Conservation (phyloP, 2,113 vertebrate species). For the Sprattus sprattus region DNA sequence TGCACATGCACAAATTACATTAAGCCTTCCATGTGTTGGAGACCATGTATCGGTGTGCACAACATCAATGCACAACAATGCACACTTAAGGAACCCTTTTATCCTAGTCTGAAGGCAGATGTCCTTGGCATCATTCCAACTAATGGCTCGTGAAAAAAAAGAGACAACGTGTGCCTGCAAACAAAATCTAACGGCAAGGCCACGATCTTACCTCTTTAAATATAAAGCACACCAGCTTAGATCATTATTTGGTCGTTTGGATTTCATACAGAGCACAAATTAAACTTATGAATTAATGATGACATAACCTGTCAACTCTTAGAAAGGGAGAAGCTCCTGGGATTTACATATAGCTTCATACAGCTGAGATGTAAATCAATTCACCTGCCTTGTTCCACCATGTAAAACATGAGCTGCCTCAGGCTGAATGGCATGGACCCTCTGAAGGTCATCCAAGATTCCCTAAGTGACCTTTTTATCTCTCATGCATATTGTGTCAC, state of each 20-base stretch:
- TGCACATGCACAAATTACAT: no score
- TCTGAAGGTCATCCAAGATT: neutral
- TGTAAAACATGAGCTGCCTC: neutral
- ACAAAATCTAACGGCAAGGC: neutral
- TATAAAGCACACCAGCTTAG: neutral
- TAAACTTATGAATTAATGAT: neutral
- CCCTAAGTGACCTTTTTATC: neutral
- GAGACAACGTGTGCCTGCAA: neutral
- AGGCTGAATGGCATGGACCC: neutral
- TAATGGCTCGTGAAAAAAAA: neutral
- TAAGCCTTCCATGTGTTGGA: no score
- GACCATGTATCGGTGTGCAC: neutral
- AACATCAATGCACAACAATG: neutral
- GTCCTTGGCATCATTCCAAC: neutral
- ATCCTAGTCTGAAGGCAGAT: neutral
- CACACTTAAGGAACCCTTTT: neutral
- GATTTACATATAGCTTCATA: neutral
- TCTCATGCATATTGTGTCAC: neutral
- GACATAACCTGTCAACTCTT: neutral
- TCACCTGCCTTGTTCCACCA: neutral
- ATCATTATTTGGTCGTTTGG: neutral
- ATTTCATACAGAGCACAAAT: neutral
- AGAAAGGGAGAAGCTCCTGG: neutral
- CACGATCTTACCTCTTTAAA: neutral
- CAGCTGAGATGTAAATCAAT: neutral